Base-by-base conservation (phyloP, 2,888 invertebrate species). In the Creontiades dilutus region DNA sequence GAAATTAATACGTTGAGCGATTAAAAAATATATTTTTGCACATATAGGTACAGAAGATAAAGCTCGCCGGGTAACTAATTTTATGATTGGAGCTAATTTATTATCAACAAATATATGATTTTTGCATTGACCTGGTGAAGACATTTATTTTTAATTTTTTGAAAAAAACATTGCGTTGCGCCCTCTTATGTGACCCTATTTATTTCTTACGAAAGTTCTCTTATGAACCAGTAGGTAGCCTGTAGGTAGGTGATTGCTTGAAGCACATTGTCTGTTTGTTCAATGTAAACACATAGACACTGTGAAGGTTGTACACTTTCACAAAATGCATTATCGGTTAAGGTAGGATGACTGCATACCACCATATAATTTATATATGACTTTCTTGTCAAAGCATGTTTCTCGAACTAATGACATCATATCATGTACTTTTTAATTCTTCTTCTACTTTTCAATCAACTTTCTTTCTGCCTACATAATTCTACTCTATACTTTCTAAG, bases 321-420 rank as follows among this genome's bases (percentile, higher is more conserved):
- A 61, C 61, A 3, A 37, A 37, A 23, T 68, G 68, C 68, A 68
- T 68, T 68, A 68, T 68, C 68, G 9, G 23, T 7, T 23, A 2
- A 68, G 68, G 68, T 68, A 68, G 23, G 68, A 68, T 27, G 12
- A 11, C 23, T 68, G 68, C 68, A 68, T 23, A 68, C 9, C 12
- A 68, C 9, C 11, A 14, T 68, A 61, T 61, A 61, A 61, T 61
- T n/a, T 61, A 23, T 23, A 14, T 68, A n/a, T 5, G n/a, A 61
- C n/a, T 61, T 61, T 68, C 68, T 23, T 27, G 68, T 68, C 68
- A 12, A 68, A 5, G 68, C 68, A 68, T 68, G 68, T 68, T n/a
- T n/a, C 23, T 19, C 12, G 5, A 23, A 23, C 19, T 19, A 68
- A 68, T 23, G 0, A 23, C 23, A 23, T 68, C 19, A 23, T 23